These are phyloP conservation scores for Hystrix brachyura DNA, from an alignment of 2,113 vertebrate species.

Conservation along the genomic window DNA sequence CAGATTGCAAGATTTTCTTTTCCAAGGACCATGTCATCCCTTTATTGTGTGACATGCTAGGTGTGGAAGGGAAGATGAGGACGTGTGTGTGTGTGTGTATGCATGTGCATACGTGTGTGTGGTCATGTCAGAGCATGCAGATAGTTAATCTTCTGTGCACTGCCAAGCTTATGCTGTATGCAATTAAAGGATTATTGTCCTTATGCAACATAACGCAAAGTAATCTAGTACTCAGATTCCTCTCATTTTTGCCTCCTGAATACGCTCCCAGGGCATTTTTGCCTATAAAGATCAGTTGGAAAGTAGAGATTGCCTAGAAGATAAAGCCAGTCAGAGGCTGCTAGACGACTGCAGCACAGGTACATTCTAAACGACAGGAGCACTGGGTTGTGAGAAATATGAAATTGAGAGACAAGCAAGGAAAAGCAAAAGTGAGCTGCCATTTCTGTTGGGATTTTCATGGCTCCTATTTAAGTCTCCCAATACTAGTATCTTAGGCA, in stretches of 20 bases:
- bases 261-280: background rate
- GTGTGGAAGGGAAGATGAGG: background rate
- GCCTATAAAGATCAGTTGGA: constrained; percentile 38
- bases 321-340: background rate
- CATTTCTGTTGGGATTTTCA: background rate
- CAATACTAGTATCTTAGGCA: background rate
- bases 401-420: background rate
- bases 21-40: background rate
- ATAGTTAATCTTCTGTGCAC: constrained; percentile 15
- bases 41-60: background rate
- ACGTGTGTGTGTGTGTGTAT: background rate
- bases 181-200: background rate
- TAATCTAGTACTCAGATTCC: background rate
- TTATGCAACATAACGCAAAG: background rate
- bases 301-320: constrained; percentile 34
- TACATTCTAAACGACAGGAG: background rate
- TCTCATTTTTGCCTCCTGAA: background rate
- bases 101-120: background rate
- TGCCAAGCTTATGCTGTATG: background rate
- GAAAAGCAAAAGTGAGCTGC: background rate
- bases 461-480: background rate
- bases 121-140: background rate
- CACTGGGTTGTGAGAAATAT: constrained; percentile 15
- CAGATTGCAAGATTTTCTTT: constrained; percentile 54
- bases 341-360: background rate